phyloP scores from a whole-genome alignment of 2,888 invertebrate genomes.

The Blastobasis lacticolella region DNA sequence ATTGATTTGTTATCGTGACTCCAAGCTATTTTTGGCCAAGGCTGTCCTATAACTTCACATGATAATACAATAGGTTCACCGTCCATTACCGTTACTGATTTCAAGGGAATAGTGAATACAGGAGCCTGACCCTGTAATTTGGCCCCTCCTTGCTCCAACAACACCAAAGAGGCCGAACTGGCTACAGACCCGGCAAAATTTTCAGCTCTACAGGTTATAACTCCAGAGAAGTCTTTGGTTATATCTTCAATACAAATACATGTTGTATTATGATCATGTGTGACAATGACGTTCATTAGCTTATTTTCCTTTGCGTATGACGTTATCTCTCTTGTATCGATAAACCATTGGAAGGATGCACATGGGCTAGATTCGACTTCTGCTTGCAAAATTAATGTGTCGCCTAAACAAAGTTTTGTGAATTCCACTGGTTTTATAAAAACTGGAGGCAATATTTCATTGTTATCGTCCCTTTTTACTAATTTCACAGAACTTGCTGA shows the following conservation, averaged over 20 bases:
- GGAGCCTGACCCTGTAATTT: slow-evolving; percentile 71
- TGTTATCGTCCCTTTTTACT: slow-evolving; percentile 73
- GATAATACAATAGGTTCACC: slow-evolving; percentile 87
- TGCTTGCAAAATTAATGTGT: slow-evolving; percentile 86
- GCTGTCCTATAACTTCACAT: slow-evolving; percentile 84
- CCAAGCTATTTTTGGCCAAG: slow-evolving; percentile 88
- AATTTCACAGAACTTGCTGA: slow-evolving; percentile 89
- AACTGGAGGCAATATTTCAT: slow-evolving; percentile 79
- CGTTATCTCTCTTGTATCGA: slow-evolving; percentile 81
- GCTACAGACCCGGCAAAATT: slow-evolving; percentile 92
- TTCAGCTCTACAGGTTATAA: slow-evolving; percentile 90
- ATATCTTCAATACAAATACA: slow-evolving; percentile 84
- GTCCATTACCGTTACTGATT: slow-evolving; percentile 88
- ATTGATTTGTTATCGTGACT: slow-evolving; percentile 82
- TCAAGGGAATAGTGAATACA: slow-evolving; percentile 81
- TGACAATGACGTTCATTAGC: slow-evolving; percentile 81
- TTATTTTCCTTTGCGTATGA: slow-evolving; percentile 69
- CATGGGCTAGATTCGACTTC: slow-evolving; percentile 83
- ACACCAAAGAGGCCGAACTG: slow-evolving; percentile 83
- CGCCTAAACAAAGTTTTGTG: slow-evolving; percentile 77
- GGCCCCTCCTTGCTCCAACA: slow-evolving; percentile 74
- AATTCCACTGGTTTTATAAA: slow-evolving; percentile 81
- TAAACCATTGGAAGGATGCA: slow-evolving; percentile 92
- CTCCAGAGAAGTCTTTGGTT: slow-evolving; percentile 79
- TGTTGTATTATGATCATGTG: slow-evolving; percentile 83